Conservation (phyloP, 2,113 vertebrate genomes). For the Otocyon megalotis region DNA sequence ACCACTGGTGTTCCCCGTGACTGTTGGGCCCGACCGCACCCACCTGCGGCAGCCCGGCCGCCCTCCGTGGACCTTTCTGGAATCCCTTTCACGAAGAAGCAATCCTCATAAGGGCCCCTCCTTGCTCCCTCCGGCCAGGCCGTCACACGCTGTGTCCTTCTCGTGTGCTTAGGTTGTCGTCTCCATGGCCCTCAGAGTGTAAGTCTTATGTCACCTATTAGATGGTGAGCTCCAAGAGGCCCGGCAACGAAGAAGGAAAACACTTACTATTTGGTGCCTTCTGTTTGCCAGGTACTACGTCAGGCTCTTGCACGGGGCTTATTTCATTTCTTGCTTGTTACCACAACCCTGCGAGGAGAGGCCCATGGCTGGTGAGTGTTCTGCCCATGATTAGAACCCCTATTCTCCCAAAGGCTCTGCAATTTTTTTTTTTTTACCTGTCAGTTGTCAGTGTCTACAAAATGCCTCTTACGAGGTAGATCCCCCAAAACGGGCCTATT, state of each 20-base stretch:
- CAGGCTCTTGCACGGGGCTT: not conserved
- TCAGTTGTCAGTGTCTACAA: not conserved
- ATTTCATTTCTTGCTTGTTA: not conserved
- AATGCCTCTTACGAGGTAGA: not conserved
- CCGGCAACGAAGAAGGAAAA: not conserved
- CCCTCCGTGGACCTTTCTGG: not conserved
- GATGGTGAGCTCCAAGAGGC: not conserved
- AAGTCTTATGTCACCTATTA: not conserved
- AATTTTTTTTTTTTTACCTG: not conserved
- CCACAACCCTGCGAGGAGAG: not conserved
- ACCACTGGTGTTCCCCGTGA: not conserved
- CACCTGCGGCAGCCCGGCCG: constrained; percentile 59
- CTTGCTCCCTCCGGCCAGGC: not conserved
- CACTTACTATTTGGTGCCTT: not conserved
- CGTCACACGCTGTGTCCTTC: not conserved
- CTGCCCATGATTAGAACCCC: not conserved
- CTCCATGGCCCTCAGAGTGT: not conserved
- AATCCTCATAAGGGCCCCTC: not conserved
- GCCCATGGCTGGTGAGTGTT: not conserved
- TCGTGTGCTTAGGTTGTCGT: not conserved
- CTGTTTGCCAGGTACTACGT: not conserved
- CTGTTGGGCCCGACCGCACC: not conserved
- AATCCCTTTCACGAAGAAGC: not conserved
- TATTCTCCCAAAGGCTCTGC: not conserved
- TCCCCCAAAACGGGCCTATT: constrained; percentile 18